These are phyloP conservation scores for Pterocles gutturalis DNA, from an alignment of 2,113 vertebrate species.

Conservation along the genomic window DNA sequence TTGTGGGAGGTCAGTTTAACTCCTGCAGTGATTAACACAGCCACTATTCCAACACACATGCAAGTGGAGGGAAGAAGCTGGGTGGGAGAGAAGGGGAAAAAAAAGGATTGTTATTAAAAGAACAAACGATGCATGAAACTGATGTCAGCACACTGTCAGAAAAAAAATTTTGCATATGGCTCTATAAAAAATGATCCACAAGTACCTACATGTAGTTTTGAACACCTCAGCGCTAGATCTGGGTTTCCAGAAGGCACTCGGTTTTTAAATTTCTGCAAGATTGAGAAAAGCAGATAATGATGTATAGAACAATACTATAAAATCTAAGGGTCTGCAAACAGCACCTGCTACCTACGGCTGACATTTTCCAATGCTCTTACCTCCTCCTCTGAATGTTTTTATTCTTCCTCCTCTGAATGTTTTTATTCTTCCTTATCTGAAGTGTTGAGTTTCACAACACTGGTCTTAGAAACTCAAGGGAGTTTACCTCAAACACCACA, in stretches of 20 bases:
- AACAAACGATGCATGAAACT: not conserved
- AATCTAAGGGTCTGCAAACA: not conserved
- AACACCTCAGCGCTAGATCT: not conserved
- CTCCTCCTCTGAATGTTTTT: not conserved
- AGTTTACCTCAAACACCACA: not conserved
- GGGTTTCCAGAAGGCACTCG: not conserved
- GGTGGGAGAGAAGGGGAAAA: not conserved
- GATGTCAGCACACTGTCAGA: not conserved
- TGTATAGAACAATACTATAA: not conserved
- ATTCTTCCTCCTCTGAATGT: not conserved
- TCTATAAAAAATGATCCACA: not conserved
- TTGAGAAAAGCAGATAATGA: not conserved
- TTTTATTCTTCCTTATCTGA: not conserved
- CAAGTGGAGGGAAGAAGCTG: not conserved
- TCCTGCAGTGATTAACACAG: not conserved
- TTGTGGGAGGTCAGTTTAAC: not conserved
- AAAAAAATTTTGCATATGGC: not conserved
- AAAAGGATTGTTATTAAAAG: not conserved
- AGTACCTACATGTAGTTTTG: not conserved
- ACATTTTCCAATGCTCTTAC: not conserved
- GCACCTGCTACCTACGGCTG: not conserved
- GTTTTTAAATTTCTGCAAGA: not conserved
- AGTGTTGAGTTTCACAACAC: not conserved
- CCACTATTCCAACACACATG: constrained; percentile 22
- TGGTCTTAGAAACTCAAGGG: not conserved